Base-by-base conservation (phyloP, 2,113 vertebrate genomes). In the Polypterus senegalus region DNA sequence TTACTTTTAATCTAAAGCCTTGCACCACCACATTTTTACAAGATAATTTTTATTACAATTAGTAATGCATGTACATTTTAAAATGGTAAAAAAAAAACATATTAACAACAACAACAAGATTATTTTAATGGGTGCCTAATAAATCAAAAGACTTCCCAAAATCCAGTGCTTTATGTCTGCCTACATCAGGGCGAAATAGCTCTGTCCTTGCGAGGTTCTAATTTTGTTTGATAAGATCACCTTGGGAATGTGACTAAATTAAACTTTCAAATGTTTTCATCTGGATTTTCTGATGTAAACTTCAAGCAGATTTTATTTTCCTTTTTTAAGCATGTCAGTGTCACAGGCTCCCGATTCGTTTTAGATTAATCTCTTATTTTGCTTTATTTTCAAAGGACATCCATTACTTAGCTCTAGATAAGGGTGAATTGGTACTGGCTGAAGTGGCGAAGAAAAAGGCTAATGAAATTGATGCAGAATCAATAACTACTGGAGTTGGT, bases 371-470 rank as follows among this genome's bases (percentile, higher is more conserved):
- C 77, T 91, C 76, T 86, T 85, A 78, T 89, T 88, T 83, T 89
- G 77, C 82, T 91, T 92, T 90, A 76, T 90, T 91, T 90, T 87
- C 87, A 86, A 91, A 99, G 96, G 96, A 99, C 80, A 92, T 99
- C 85, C 91, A 99, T 93, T 96, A 97, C 82, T 77, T 97, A 71
- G 93, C 96, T 59, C 69, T 85, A 79, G 95, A 97, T 91, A 92
- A 93, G 80, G 92, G 91, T 71, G 95, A 99, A 88, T 68, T 90
- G 83, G 92, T 92, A 74, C 86, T 99, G 71, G 93, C 95, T 66
- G 90, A 87, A 77, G 95, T 92, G 82, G 90, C 96, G 75, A 90
- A 86, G 83, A 93, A 86, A 87, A 96, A 88, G 81, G 96, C 94
- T 79, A 79, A 84, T 73, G 90, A 93, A 85, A 91, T 92, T 78